Conservation (phyloP, 2,113 vertebrate genomes). For the Turnix velox region DNA sequence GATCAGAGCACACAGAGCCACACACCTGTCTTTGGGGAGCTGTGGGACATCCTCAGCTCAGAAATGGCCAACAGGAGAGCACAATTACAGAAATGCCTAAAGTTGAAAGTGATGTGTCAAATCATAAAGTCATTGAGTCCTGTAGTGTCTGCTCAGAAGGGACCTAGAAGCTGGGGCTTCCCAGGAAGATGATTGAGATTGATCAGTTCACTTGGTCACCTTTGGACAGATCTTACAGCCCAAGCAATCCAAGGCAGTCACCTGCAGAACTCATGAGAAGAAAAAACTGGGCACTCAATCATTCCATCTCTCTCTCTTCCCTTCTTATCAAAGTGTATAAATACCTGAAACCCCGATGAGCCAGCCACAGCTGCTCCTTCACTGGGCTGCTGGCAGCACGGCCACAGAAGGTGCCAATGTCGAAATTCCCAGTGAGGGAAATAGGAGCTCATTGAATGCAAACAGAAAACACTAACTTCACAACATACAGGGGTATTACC, state of each 20-base stretch:
- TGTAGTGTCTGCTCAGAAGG: fast-evolving
- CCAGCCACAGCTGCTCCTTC: background rate
- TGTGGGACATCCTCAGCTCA: background rate
- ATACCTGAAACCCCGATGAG: background rate
- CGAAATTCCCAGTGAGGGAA: background rate
- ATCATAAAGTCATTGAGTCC: fast-evolving
- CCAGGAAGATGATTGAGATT: background rate
- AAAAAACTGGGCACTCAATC: background rate
- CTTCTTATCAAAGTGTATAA: background rate
- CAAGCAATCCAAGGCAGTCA: no score
- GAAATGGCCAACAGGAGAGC: background rate
- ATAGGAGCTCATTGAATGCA: background rate
- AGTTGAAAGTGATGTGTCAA: no score
- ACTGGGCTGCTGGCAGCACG: background rate
- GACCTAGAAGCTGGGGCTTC: background rate
- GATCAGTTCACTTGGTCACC: background rate
- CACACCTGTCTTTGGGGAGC: fast-evolving
- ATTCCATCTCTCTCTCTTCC: fast-evolving
- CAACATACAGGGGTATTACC: background rate
- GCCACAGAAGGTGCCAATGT: background rate
- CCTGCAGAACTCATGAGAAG: background rate
- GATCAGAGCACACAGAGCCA: background rate
- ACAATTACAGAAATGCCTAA: no score
- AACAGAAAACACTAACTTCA: no score
- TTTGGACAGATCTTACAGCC: background rate